Conservation (phyloP, 2,888 invertebrate genomes). For the Myopa testacea region DNA sequence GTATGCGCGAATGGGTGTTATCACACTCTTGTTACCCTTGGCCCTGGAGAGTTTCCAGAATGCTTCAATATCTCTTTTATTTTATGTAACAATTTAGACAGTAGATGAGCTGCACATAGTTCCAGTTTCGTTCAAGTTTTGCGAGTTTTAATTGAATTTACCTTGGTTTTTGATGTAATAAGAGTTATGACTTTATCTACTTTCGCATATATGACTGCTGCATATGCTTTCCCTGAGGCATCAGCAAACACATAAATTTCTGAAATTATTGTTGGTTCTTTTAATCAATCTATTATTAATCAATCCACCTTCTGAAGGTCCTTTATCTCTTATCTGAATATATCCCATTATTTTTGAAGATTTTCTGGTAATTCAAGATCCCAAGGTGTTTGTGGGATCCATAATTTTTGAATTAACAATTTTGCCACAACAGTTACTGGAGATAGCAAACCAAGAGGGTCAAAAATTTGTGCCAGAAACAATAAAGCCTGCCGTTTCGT, state of each 20-base stretch:
- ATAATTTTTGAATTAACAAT: not conserved
- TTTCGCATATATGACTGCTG: not conserved
- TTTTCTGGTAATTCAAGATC: not conserved
- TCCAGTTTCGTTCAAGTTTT: not conserved
- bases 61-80: not conserved
- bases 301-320: not conserved
- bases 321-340: not conserved
- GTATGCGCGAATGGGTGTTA: not conserved
- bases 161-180: constrained; percentile 2
- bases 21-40: constrained; percentile 3
- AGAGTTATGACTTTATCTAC: not conserved
- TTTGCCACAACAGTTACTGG: not conserved
- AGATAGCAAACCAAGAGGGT: constrained; percentile 15
- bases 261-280: not conserved
- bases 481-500: not conserved
- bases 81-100: not conserved
- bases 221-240: not conserved
- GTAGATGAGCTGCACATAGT: not conserved
- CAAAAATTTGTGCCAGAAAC: constrained; percentile 13
- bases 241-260: not conserved
- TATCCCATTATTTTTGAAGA: not conserved
- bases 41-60: not conserved
- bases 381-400: not conserved
- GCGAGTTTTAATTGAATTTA: not conserved
- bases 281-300: not conserved